Evolutionary conservation across 2,888 invertebrate species (phyloP).

Genomic region (Hipparchia sbordonii): DNA sequence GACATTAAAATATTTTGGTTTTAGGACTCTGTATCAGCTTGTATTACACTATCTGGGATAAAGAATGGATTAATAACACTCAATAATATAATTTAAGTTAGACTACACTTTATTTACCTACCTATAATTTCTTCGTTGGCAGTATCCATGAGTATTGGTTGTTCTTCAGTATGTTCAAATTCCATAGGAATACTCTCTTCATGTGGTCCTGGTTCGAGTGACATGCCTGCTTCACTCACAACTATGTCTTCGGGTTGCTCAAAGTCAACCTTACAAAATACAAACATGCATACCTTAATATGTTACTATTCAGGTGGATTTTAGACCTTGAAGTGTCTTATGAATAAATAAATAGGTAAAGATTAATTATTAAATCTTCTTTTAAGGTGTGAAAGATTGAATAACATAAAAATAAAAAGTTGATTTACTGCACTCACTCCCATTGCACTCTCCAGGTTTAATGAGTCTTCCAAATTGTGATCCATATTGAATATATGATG

Average conservation of each 20-base stretch:
- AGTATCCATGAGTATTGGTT: slow-evolving; percentile 69
- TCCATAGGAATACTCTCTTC: slow-evolving; percentile 68
- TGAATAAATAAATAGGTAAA: not conserved
- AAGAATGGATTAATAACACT: not conserved
- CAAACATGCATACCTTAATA: slow-evolving; percentile 14
- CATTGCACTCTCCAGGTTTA: slow-evolving; percentile 69
- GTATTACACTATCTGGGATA: too few species aligned
- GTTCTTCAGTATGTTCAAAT: slow-evolving; percentile 67
- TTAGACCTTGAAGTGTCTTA: not conserved
- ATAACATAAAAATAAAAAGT: slow-evolving; percentile 19
- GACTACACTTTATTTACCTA: slow-evolving; percentile 54
- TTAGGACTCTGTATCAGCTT: too few species aligned
- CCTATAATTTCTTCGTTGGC: slow-evolving; percentile 75
- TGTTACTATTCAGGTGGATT: not conserved
- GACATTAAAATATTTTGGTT: too few species aligned
- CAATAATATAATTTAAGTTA: not conserved
- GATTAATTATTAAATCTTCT: not conserved
- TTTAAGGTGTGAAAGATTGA: not conserved
- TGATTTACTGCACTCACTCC: slow-evolving; percentile 58
- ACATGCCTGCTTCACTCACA: slow-evolving; percentile 63
- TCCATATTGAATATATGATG: slow-evolving; percentile 58
- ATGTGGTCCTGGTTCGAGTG: slow-evolving; percentile 54
- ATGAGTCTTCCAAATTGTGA: slow-evolving; percentile 69
- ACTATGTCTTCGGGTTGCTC: slow-evolving; percentile 61
- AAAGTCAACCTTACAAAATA: slow-evolving; percentile 66